These are phyloP conservation scores for Patella pellucida DNA, from an alignment of 2,888 invertebrate species.

Conservation along the genomic window DNA sequence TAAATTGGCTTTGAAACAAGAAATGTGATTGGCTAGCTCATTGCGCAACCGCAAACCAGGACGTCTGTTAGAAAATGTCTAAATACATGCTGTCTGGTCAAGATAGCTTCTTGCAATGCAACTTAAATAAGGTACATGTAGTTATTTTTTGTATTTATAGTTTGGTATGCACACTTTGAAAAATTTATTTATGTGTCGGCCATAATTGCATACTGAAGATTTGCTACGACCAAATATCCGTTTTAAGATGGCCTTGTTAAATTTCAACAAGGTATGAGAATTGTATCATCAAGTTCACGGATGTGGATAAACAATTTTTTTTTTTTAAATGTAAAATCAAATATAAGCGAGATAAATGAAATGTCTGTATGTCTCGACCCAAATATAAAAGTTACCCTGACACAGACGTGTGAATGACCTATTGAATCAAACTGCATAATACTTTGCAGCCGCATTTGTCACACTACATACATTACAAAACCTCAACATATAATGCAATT, in stretches of 20 bases:
- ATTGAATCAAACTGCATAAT: not conserved
- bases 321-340: no score
- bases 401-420: slow-evolving; percentile 1
- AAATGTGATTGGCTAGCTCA: not conserved
- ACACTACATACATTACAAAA: no score
- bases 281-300: no score
- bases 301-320: no score
- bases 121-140: slow-evolving; percentile 5
- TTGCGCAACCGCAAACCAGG: not conserved
- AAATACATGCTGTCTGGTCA: not conserved
- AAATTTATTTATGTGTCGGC: not conserved
- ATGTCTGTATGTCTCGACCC: not conserved
- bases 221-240: no score
- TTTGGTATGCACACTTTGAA: not conserved
- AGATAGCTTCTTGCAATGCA: not conserved
- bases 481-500: no score
- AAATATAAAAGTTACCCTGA: not conserved
- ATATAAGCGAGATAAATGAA: not conserved
- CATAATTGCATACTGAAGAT: not conserved
- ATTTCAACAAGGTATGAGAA: no score
- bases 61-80: not conserved
- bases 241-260: no score
- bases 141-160: not conserved
- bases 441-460: not conserved
- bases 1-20: not conserved